Evolutionary conservation across 1,140 invertebrate genomes (phyloP), one percentile per base, ranked within the genome.

Genomic region (Lepidurus apus): DNA sequence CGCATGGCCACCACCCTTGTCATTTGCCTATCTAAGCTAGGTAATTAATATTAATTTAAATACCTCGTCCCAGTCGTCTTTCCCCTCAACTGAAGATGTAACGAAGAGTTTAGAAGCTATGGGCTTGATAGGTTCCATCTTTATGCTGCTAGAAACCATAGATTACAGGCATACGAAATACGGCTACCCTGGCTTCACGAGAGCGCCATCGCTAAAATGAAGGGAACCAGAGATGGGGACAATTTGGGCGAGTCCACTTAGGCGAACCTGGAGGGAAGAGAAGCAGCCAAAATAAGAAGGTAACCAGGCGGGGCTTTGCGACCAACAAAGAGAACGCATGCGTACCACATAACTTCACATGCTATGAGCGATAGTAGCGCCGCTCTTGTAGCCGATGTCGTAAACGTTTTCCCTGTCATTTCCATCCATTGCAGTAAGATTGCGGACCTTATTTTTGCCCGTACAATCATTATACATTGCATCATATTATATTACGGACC

Each of bases 51-150:
- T 65, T n/a, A 65, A 65, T 65, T 65, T n/a, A 65, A 65, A 65
- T 92, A 93, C 92, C 91, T 93, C 92, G 85, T 93, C 92, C 83
- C 92, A 87, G 84, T 93, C 92, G 88, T 93, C 92, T 88, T 92
- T 92, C 87, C 90, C 91, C 87, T 93, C 91, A 84, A 93, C 89
- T 83, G 89, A 88, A 83, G 88, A 90, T 81, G 89, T 87, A 83
- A 85, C 84, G 83, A 90, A 87, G 80, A 91, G 79, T 84, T 87
- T 88, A 82, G 88, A 88, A 83, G 86, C 84, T 85, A 85, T 87
- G 84, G 85, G 85, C 85, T 89, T 88, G 81, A 84, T 85, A 84
- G 87, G 86, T 85, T 89, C 88, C 88, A 90, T 88, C 75, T 78
- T 81, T 81, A 75, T 74, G 77, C n/a, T 53, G 74, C 53, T 65